These are phyloP conservation scores for Neodontobutis hainanensis DNA, from an alignment of 2,113 vertebrate species.

Conservation along the genomic window DNA sequence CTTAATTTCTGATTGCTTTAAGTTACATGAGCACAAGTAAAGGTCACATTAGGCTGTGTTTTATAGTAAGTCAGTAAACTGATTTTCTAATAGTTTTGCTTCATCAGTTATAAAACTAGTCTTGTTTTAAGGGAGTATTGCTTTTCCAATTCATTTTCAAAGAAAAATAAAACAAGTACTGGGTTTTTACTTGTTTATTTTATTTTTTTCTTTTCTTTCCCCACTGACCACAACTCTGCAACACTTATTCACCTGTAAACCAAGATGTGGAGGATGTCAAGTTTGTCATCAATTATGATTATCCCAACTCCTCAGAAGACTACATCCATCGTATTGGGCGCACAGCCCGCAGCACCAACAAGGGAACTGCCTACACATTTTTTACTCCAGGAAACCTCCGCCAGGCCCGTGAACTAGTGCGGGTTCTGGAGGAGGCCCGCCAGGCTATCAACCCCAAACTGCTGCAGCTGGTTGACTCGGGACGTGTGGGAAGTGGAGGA, in stretches of 20 bases:
- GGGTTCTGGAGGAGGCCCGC: slow-evolving; percentile 93
- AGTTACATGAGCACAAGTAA: too few species aligned
- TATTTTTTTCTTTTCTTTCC: not conserved
- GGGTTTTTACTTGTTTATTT: not conserved
- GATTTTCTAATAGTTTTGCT: not conserved
- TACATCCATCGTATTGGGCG: slow-evolving; percentile 97
- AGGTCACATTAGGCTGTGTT: not conserved
- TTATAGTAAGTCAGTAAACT: slow-evolving; percentile 38
- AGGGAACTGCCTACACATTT: slow-evolving; percentile 98
- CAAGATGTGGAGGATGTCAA: slow-evolving; percentile 98
- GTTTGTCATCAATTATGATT: slow-evolving; percentile 99
- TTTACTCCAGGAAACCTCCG: slow-evolving; percentile 97
- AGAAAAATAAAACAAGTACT: not conserved
- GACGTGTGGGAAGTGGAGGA: slow-evolving; percentile 85
- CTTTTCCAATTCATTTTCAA: slow-evolving; percentile 23
- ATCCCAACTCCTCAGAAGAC: slow-evolving; percentile 97
- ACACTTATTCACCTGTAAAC: slow-evolving; percentile 11
- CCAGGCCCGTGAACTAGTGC: slow-evolving; percentile 95
- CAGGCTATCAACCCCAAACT: slow-evolving; percentile 98
- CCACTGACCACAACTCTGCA: not conserved
- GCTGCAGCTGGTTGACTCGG: slow-evolving; percentile 92
- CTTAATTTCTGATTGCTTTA: not conserved
- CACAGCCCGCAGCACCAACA: slow-evolving; percentile 97
- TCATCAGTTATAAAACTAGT: slow-evolving; percentile 51
- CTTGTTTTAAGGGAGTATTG: slow-evolving; percentile 40